Evolutionary conservation across 1,140 invertebrate species (phyloP).

Genomic region (Cephus cinctus): DNA sequence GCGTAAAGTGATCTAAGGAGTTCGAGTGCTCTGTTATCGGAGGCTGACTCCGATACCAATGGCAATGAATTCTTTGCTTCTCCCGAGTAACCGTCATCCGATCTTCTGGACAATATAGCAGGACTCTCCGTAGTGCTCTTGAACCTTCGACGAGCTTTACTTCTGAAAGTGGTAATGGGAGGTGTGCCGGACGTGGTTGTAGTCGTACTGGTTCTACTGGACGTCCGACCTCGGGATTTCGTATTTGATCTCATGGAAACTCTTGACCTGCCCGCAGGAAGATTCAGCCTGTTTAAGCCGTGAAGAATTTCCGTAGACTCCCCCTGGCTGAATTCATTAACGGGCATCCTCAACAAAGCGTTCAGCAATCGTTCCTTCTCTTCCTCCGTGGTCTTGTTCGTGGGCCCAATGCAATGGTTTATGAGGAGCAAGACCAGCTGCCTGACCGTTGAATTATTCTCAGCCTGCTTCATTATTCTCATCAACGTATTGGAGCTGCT

Average conservation of each 20-base stretch:
- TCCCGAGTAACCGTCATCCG: constrained; percentile 29
- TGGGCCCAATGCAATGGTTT: constrained; percentile 68
- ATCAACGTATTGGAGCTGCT: constrained; percentile 72
- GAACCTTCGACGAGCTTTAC: constrained; percentile 38
- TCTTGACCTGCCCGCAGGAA: constrained; percentile 29
- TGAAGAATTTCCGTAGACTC: constrained; percentile 42
- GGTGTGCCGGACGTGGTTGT: constrained; percentile 26
- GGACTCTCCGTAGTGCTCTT: constrained; percentile 31
- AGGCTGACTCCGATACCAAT: constrained; percentile 51
- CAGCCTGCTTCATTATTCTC: constrained; percentile 77
- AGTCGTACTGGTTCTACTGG: constrained; percentile 37
- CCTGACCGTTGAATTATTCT: constrained; percentile 71
- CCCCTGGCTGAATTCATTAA: constrained; percentile 44
- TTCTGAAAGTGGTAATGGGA: constrained; percentile 45
- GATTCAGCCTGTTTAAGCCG: constrained; percentile 40
- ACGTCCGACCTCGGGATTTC: constrained; percentile 11
- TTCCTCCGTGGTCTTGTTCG: constrained; percentile 63
- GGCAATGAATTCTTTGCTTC: constrained; percentile 52
- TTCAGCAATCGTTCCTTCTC: constrained; percentile 67
- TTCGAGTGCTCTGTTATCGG: constrained; percentile 76
- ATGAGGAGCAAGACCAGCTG: constrained; percentile 74
- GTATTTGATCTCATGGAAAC: not conserved
- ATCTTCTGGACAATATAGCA: constrained; percentile 19
- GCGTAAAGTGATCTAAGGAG: constrained; percentile 78
- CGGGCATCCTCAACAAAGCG: constrained; percentile 64